These are phyloP conservation scores for Lasioglossum albipes DNA, from an alignment of 1,140 invertebrate genomes.

Conservation along the genomic window DNA sequence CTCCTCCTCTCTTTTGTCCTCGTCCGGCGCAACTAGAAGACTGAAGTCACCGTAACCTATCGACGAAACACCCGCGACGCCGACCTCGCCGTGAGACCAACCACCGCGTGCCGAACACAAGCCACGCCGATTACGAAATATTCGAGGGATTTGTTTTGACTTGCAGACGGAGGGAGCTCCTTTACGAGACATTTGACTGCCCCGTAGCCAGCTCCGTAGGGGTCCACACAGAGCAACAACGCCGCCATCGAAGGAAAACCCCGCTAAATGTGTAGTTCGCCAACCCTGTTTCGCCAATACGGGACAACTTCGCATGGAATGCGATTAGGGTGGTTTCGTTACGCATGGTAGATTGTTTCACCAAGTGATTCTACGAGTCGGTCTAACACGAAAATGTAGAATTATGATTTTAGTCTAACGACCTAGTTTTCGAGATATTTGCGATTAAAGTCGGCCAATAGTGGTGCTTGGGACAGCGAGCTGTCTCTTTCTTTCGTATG, in stretches of 20 bases:
- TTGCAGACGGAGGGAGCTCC: slow-evolving; percentile 58
- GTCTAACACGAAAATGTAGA: too few relatives aligned
- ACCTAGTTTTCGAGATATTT: too few relatives aligned
- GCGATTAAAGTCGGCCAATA: too few relatives aligned
- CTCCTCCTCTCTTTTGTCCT: slow-evolving; percentile 17
- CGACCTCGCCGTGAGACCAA: slow-evolving; percentile 40
- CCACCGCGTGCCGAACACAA: slow-evolving; percentile 39
- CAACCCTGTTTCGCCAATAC: not conserved
- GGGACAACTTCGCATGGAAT: too few relatives aligned
- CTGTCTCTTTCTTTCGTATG: too few relatives aligned
- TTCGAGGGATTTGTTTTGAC: slow-evolving; percentile 68
- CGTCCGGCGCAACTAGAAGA: slow-evolving; percentile 27
- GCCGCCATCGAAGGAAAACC: slow-evolving; percentile 52
- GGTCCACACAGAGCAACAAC: slow-evolving; percentile 58
- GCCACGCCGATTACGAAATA: slow-evolving; percentile 63
- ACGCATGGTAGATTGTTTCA: too few relatives aligned
- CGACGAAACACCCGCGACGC: slow-evolving; percentile 1
- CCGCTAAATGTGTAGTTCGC: not conserved
- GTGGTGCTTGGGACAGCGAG: too few relatives aligned
- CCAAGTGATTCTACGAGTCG: too few relatives aligned
- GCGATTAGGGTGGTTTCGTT: too few relatives aligned
- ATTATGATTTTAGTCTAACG: too few relatives aligned
- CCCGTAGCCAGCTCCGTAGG: slow-evolving; percentile 52
- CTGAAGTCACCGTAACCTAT: slow-evolving; percentile 19
- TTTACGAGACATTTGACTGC: slow-evolving; percentile 72